Conservation (phyloP, 2,113 vertebrate species). For the Cygnus atratus region DNA sequence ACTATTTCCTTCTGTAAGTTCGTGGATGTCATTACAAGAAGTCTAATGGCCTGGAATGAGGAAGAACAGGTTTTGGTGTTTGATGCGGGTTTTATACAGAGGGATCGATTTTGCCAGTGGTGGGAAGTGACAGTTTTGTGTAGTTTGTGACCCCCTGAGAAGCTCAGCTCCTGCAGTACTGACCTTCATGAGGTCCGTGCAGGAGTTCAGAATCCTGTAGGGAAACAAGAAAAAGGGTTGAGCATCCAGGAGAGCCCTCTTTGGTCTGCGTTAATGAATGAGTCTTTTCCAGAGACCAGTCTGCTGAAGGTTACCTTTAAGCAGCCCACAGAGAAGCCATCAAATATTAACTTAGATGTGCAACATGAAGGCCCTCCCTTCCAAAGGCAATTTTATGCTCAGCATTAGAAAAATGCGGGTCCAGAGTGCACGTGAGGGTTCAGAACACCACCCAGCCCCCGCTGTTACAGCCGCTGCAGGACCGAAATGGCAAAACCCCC, state of each 20-base stretch:
- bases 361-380: neutral
- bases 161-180: neutral
- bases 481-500: neutral
- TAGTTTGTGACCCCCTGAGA: neutral
- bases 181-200: slow-evolving; percentile 98
- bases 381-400: neutral
- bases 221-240: neutral
- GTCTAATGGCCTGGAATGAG: slow-evolving; percentile 86
- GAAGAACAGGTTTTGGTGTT: neutral
- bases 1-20: slow-evolving; percentile 96
- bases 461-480: too few species aligned
- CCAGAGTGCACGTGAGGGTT: fast-evolving
- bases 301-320: neutral
- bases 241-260: neutral
- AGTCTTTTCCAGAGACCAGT: neutral
- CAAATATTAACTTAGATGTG: neutral
- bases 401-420: neutral
- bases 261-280: neutral
- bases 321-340: neutral
- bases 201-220: slow-evolving; percentile 90
- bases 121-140: neutral
- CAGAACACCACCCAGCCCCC: neutral
- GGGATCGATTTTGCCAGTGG: neutral
- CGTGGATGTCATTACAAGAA: slow-evolving; percentile 89
- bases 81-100: neutral